Conservation (phyloP, 2,888 invertebrate genomes). For the Athripsodes cinereus region DNA sequence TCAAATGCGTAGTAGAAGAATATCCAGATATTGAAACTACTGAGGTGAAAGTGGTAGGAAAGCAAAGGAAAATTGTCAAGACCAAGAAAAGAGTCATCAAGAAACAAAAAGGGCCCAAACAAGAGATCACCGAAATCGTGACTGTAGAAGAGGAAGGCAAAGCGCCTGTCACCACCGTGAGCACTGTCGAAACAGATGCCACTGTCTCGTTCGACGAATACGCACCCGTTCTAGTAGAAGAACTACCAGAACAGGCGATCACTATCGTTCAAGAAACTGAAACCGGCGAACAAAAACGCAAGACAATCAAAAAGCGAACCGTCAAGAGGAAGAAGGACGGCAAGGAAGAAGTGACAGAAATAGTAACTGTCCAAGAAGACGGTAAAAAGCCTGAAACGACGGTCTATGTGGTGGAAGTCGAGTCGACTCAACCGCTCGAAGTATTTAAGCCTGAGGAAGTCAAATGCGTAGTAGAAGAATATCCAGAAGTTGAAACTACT, state of each 20-base stretch:
- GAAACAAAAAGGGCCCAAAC: slow-evolving; percentile 30
- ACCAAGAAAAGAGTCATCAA: slow-evolving; percentile 39
- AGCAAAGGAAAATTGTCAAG: slow-evolving; percentile 6
- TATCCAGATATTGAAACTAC: slow-evolving; percentile 32
- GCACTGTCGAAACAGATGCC: slow-evolving; percentile 7
- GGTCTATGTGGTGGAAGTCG: slow-evolving; percentile 23
- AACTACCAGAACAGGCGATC: slow-evolving; percentile 36
- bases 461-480: slow-evolving; percentile 22
- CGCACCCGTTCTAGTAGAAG: slow-evolving; percentile 22
- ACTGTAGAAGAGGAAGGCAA: slow-evolving; percentile 42
- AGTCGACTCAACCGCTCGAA: too few species aligned
- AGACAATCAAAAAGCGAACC: slow-evolving; percentile 35
- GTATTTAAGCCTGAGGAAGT: too few species aligned
- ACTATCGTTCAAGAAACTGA: slow-evolving; percentile 36
- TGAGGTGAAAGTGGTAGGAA: slow-evolving; percentile 4
- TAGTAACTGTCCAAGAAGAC: slow-evolving; percentile 32
- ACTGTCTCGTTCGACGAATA: slow-evolving; percentile 25
- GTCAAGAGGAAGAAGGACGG: slow-evolving; percentile 35
- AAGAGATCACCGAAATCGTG: slow-evolving; percentile 34
- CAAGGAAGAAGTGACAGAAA: slow-evolving; percentile 38
- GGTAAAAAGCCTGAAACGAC: slow-evolving; percentile 28
- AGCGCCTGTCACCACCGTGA: slow-evolving; percentile 34
- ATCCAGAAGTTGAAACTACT: slow-evolving; percentile 25
- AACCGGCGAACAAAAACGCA: slow-evolving; percentile 28
- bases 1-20: background rate